Base-by-base conservation (phyloP, 2,888 invertebrate species). In the Helleia helle region DNA sequence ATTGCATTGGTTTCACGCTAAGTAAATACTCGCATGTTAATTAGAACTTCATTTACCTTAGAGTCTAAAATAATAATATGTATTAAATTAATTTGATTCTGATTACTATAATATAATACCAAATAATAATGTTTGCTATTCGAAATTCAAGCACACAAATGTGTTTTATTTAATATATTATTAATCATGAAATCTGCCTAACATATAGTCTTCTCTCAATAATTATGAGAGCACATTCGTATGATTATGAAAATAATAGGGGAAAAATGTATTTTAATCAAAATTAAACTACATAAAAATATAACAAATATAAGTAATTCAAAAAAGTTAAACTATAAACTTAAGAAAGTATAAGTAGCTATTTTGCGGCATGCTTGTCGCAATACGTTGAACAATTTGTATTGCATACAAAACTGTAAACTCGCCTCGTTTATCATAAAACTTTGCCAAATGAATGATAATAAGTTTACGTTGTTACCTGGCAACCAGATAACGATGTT, bases 371-470 rank as follows among this genome's bases (percentile, higher is more conserved):
- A 24, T 12, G 29, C 18, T n/a, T 30, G 22, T 27, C 58, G 51
- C 59, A 65, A 65, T 59, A 62, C 58, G 58, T 61, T 63, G 55
- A 55, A 55, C 51, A 56, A 53, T 66, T 65, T 64, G 54, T 56
- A 52, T 51, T 55, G 62, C 61, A 68, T 54, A 66, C 62, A 62
- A 65, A 70, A 68, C 60, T 66, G 58, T 53, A 56, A 65, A 72
- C 65, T 66, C 54, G 44, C 38, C 59, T 67, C 70, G 71, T 77
- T 74, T 71, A 69, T 76, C 71, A 74, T 51, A 44, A 51, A 74
- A 77, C 60, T 75, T 75, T 59, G 52, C 51, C 56, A 59, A 59
- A 72, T 64, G 61, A 68, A 68, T 67, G 69, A 72, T 71, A 75
- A 72, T 63, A 72, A 74, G 62, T 71, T 69, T 54, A 59, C 62